A percentile compares a stretch with the other conserved stretches of the same genome.
Conservation (phyloP, 1,140 invertebrate species). For the Scylla paramamosain region DNA sequence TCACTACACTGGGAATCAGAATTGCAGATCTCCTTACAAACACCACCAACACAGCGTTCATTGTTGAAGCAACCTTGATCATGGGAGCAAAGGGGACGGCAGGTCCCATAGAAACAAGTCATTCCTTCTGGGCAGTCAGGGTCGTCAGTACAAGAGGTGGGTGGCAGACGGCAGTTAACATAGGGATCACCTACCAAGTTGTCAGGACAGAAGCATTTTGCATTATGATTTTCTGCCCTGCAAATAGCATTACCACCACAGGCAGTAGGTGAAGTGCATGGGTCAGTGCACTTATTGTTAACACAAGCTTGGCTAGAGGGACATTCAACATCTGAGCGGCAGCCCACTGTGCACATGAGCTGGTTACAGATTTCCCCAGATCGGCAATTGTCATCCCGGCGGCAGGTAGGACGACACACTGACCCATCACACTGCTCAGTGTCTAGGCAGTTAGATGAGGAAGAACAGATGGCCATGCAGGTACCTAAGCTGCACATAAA, state of each 20-base stretch:
- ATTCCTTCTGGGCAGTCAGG: conserved; percentile 86
- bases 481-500: conserved; percentile 85
- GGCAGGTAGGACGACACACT: conserved; percentile 87
- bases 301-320: conserved; percentile 86
- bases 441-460: conserved; percentile 87
- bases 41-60: conserved; percentile 89
- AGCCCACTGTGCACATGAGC: conserved; percentile 88
- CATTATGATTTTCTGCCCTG: conserved; percentile 85
- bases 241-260: conserved; percentile 92
- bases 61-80: conserved; percentile 90
- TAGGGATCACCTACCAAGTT: conserved; percentile 88
- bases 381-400: conserved; percentile 89
- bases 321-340: conserved; percentile 89
- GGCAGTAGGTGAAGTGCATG: conserved; percentile 87
- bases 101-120: conserved; percentile 87
- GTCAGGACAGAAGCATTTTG: conserved; percentile 87
- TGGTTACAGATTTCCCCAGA: conserved; percentile 92
- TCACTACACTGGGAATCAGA: conserved; percentile 89
- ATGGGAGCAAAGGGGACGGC: conserved; percentile 88
- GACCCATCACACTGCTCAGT: conserved; percentile 88
- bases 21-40: conserved; percentile 91
- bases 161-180: conserved; percentile 86
- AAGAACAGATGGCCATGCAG: conserved; percentile 89
- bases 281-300: conserved; percentile 88
- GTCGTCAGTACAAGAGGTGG: conserved; percentile 84